Evolutionary conservation across 2,888 invertebrate genomes (phyloP).

Genomic region (Napeogenes inachia): DNA sequence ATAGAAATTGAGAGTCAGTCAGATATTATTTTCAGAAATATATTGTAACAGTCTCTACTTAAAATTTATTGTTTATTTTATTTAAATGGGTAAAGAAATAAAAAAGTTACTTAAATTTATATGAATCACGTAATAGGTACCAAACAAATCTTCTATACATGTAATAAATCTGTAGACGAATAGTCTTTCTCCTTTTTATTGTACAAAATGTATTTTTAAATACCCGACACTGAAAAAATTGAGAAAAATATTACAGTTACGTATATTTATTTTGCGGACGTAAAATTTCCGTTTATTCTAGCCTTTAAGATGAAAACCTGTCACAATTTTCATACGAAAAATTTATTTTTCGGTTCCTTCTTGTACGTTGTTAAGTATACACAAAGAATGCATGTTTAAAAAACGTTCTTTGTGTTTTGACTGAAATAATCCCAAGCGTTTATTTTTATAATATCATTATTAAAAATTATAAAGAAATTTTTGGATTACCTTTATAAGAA

Average conservation of each 20-base stretch:
- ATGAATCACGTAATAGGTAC: too few relatives aligned
- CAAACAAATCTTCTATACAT: too few relatives aligned
- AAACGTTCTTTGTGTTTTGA: not conserved
- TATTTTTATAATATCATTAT: not conserved
- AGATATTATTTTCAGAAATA: too few relatives aligned
- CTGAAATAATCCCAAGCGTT: not conserved
- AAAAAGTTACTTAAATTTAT: too few relatives aligned
- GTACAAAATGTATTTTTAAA: not conserved
- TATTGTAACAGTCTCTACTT: too few relatives aligned
- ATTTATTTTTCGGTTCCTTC: slow-evolving; percentile 21
- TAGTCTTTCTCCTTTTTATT: too few relatives aligned
- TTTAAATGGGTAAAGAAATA: too few relatives aligned
- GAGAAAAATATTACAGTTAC: not conserved
- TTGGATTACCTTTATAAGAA: too few relatives aligned
- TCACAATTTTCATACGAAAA: slow-evolving; percentile 21
- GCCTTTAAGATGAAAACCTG: slow-evolving; percentile 15
- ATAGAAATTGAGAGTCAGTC: too few relatives aligned
- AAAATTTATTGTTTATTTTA: too few relatives aligned
- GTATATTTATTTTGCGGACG: slow-evolving; percentile 12
- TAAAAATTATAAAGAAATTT: not conserved
- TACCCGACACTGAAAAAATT: not conserved
- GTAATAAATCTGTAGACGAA: too few relatives aligned
- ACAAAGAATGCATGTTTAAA: not conserved
- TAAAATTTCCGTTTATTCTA: slow-evolving; percentile 15
- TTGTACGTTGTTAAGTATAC: slow-evolving; percentile 6